Conservation (phyloP, 2,888 invertebrate species). For the Selenia dentaria region DNA sequence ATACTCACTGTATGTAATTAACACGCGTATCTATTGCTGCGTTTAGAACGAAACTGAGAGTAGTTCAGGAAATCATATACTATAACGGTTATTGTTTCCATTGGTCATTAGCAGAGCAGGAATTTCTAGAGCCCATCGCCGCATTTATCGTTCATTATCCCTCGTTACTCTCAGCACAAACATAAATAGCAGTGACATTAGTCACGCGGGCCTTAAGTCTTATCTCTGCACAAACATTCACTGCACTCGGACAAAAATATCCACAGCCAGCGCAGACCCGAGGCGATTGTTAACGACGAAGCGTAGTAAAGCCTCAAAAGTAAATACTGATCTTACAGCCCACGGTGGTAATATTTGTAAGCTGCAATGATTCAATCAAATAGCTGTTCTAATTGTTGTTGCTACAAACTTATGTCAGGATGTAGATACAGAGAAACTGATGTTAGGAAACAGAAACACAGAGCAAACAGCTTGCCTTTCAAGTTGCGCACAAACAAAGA, state of each 20-base stretch:
- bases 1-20: constrained; percentile 23
- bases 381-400: too few relatives aligned
- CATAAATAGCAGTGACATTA: constrained; percentile 67
- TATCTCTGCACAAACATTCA: constrained; percentile 57
- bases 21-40: constrained; percentile 14
- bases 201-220: constrained; percentile 59
- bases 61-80: constrained; percentile 7
- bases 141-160: constrained; percentile 66
- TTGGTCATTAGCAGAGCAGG: constrained; percentile 56
- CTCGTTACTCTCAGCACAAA: constrained; percentile 60
- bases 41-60: constrained; percentile 56
- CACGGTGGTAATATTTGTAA: too few relatives aligned
- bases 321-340: too few relatives aligned
- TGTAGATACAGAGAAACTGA: too few relatives aligned
- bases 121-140: constrained; percentile 60
- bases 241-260: constrained; percentile 46
- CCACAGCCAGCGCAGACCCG: constrained; percentile 24
- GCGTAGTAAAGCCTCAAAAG: constrained; percentile 2
- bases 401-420: too few relatives aligned
- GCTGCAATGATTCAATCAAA: too few relatives aligned
- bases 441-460: too few relatives aligned
- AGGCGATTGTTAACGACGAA: constrained; percentile 15
- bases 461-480: constrained; percentile 7
- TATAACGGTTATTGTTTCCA: constrained; percentile 38
- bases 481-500: constrained; percentile 8